Evolutionary conservation across 2,113 vertebrate species (phyloP), one percentile per base, ranked within the genome.

Genomic region (Steatornis caripensis): DNA sequence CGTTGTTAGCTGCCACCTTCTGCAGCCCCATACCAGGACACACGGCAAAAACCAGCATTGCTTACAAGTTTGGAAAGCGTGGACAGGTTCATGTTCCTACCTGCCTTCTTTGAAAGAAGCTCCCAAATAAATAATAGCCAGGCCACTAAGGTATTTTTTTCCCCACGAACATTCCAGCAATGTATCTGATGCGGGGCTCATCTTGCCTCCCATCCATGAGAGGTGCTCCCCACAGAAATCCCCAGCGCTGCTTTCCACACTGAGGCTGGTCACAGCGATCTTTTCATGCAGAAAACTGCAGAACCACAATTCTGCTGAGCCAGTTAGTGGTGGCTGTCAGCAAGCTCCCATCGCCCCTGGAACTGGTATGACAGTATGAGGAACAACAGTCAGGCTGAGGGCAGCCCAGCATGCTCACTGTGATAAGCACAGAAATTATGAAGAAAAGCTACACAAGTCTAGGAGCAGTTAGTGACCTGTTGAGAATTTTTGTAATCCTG

Each of bases 1-100:
- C 6, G 1, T 24, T 22, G 27, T 72, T 43, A 70, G 37, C 61
- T 53, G 32, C 29, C 30, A 43, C 48, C 26, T 81, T 62, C 72
- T 54, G 55, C 43, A 81, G n/a, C 12, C 34, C 72, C 15, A 4
- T 26, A 23, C 14, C 39, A 76, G 36, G 39, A 39, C 15, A 23
- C 10, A 2, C 24, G 61, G 68, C 51, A 82, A 66, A 79, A 1
- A 0, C 10, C 30, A 71, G 32, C 4, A 0, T 21, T 61, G 18
- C 61, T 85, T 36, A 37, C 46, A 49, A 72, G 72, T 61, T 64
- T 60, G 54, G 62, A 85, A 91, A 64, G 60, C 41, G 10, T 24
- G 29, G 58, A 48, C 8, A 7, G 34, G 30, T 78, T 90, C 53
- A 20, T 57, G 57, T 84, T 84, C 68, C 48, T 72, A 48, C 64